A percentile compares a stretch with the other conserved stretches of the same genome.
These are phyloP conservation scores for Pegoplata infirma DNA, from an alignment of 2,888 invertebrate species.

Conservation along the genomic window DNA sequence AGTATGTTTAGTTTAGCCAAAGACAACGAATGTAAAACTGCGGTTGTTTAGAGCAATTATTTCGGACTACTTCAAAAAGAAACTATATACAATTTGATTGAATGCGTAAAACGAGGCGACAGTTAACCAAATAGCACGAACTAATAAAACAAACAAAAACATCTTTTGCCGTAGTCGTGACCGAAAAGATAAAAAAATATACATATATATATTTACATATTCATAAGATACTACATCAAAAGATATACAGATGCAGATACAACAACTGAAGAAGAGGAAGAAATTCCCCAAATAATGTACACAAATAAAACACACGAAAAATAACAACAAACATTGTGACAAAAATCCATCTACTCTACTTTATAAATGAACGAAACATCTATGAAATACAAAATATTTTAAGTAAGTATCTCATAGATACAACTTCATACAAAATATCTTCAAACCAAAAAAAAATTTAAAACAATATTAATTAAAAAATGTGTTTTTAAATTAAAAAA, in stretches of 20 bases:
- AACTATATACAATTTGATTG: too few relatives aligned
- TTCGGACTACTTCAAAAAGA: slow-evolving; percentile 17
- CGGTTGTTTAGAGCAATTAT: slow-evolving; percentile 3
- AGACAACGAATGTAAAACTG: slow-evolving; percentile 36
- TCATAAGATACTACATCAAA: slow-evolving; percentile 13
- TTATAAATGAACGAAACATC: neutral
- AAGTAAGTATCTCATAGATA: slow-evolving; percentile 55
- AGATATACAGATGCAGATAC: slow-evolving; percentile 37
- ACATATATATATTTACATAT: slow-evolving; percentile 33
- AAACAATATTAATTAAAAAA: too few relatives aligned
- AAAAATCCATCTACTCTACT: too few relatives aligned
- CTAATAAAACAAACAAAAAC: slow-evolving; percentile 12
- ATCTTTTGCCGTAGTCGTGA: slow-evolving; percentile 28
- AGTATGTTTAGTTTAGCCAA: slow-evolving; percentile 60
- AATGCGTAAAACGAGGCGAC: slow-evolving; percentile 33
- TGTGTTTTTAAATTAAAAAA: neutral
- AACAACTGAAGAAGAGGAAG: slow-evolving; percentile 21
- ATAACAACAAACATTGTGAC: slow-evolving; percentile 33
- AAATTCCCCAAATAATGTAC: slow-evolving; percentile 31
- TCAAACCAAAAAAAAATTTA: too few relatives aligned
- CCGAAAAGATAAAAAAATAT: slow-evolving; percentile 21
- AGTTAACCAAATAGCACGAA: slow-evolving; percentile 22
- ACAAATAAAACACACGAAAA: slow-evolving; percentile 18
- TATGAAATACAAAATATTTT: slow-evolving; percentile 21
- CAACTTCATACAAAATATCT: slow-evolving; percentile 34